phyloP scores from a whole-genome alignment of 2,113 vertebrate genomes.

The Zosterops pallidus region DNA sequence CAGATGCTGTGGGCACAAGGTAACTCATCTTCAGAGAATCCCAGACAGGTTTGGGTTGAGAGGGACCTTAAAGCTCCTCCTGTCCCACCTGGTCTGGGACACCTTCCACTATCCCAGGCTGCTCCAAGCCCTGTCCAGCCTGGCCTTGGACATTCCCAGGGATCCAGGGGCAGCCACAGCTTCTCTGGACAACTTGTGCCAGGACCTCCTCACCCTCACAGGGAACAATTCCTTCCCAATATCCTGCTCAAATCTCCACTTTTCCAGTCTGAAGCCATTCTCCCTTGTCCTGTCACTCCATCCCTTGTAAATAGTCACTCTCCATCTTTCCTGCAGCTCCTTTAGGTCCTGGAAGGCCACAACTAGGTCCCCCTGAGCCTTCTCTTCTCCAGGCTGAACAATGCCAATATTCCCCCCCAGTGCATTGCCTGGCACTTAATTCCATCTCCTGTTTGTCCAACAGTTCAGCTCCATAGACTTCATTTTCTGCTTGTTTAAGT shows the following conservation, averaged over 20 bases:
- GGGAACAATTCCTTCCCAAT: fast-evolving
- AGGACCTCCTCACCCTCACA: background rate
- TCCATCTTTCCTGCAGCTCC: background rate
- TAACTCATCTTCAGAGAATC: background rate
- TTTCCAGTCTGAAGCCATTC: background rate
- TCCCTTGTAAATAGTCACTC: background rate
- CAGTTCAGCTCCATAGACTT: background rate
- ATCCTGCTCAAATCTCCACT: background rate
- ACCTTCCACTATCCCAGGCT: fast-evolving
- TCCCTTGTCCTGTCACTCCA: background rate
- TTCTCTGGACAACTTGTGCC: background rate
- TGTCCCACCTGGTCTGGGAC: background rate
- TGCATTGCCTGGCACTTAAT: background rate
- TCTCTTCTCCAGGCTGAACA: background rate
- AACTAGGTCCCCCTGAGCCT: fast-evolving
- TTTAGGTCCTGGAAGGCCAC: background rate
- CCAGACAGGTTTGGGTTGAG: fast-evolving
- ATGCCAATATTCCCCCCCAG: background rate
- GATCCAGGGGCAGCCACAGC: background rate
- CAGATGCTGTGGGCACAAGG: background rate
- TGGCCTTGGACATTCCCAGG: fast-evolving
- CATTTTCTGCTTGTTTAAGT: background rate
- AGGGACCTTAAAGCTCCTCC: background rate
- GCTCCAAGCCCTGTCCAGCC: background rate
- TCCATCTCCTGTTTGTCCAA: background rate